Percentiles rank a stretch among this genome's conserved stretches.
Evolutionary conservation across 2,113 vertebrate species (phyloP).

Genomic region (Nipponia nippon): DNA sequence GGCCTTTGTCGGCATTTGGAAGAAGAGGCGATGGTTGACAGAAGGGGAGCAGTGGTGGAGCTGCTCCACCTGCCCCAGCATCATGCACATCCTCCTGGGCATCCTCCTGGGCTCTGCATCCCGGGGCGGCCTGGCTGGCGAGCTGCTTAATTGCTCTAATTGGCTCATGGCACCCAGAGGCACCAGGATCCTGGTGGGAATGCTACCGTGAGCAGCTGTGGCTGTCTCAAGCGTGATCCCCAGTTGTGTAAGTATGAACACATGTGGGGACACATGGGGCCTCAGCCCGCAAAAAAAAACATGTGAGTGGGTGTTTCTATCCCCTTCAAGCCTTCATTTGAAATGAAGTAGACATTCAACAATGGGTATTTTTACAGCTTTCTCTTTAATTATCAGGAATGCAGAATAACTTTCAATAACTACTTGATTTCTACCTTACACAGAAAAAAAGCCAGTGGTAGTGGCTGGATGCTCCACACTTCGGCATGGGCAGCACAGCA

Average conservation of each 20-base stretch:
- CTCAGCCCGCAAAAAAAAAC: not conserved
- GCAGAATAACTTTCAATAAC: not conserved
- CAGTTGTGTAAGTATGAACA: not conserved
- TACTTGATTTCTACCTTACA: not conserved
- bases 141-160: not conserved
- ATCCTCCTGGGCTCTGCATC: not conserved
- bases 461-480: not conserved
- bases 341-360: not conserved
- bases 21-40: not conserved
- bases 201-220: rapidly evolving
- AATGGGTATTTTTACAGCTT: not conserved
- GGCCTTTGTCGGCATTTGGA: not conserved
- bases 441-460: not conserved
- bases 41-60: not conserved
- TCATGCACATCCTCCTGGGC: not conserved
- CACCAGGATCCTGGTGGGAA: not conserved
- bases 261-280: not conserved
- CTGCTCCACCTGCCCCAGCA: not conserved
- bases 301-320: not conserved
- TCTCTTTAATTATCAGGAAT: not conserved
- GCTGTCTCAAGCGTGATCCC: not conserved
- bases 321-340: not conserved
- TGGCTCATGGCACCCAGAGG: not conserved
- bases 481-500: rapidly evolving
- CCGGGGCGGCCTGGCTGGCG: not conserved